Percentiles rank a stretch among this genome's conserved stretches.
Evolutionary conservation across 2,797 vertebrate species (phyloP).

Genomic region (Malurus splendens): DNA sequence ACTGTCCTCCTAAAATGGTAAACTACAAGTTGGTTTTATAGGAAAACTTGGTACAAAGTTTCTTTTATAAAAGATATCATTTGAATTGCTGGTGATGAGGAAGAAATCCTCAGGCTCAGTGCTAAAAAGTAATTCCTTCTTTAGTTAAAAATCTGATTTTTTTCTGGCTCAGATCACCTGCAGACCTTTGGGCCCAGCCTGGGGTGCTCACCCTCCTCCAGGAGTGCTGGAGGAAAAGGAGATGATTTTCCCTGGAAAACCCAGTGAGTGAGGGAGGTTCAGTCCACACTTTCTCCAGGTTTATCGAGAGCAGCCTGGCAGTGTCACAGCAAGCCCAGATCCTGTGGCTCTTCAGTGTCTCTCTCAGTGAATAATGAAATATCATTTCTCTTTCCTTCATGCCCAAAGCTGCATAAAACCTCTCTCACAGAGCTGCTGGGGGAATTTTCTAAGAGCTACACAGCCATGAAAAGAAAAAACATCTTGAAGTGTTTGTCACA

Average conservation of each 20-base stretch:
- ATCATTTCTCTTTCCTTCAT: not conserved
- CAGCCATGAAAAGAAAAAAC: not conserved
- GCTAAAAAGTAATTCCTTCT: not conserved
- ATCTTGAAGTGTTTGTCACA: not conserved
- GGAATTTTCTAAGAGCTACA: not conserved
- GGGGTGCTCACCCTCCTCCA: not conserved
- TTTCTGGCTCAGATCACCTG: not conserved
- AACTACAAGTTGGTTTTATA: not conserved
- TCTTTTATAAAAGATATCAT: accelerated
- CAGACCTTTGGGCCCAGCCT: not conserved
- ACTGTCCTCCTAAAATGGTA: not conserved
- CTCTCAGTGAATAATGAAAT: not conserved
- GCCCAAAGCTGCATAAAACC: not conserved
- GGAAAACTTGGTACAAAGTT: not conserved
- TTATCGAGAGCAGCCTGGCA: too few species aligned
- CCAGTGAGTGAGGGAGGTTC: not conserved
- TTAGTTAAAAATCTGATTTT: not conserved
- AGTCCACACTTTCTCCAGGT: not conserved
- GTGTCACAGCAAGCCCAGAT: not conserved
- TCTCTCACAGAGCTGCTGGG: not conserved
- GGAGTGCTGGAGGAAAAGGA: not conserved
- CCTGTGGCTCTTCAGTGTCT: not conserved
- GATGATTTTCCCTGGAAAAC: not conserved
- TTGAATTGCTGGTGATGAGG: not conserved
- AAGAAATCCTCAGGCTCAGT: not conserved